These are phyloP conservation scores for Phrynocephalus versicolor DNA, from an alignment of 2,113 vertebrate genomes.

Conservation along the genomic window DNA sequence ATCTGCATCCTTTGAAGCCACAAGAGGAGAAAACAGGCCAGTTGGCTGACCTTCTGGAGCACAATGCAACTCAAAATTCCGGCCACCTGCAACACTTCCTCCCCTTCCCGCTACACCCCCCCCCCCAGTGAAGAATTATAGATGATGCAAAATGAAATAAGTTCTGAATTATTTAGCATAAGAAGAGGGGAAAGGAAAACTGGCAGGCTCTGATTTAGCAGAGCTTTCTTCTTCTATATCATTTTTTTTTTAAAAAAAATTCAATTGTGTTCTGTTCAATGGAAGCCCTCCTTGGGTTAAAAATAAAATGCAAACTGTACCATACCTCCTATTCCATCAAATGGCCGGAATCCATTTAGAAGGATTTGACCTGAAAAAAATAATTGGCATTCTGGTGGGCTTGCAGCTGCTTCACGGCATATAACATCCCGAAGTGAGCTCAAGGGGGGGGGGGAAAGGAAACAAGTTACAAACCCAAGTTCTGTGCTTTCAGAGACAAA, in stretches of 20 bases:
- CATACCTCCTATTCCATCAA: background rate
- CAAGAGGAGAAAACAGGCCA: fast-evolving
- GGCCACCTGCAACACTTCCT: background rate
- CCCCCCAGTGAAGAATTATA: conserved; percentile 1
- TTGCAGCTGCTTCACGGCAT: background rate
- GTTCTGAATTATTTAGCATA: conserved; percentile 12
- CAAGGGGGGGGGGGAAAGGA: background rate
- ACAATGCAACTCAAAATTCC: background rate
- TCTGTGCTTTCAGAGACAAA: too few relatives aligned
- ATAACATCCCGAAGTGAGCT: background rate
- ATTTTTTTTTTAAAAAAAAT: background rate
- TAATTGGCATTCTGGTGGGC: background rate
- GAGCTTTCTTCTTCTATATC: background rate
- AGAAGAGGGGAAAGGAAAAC: too few relatives aligned
- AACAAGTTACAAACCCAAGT: background rate
- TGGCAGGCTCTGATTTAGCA: background rate
- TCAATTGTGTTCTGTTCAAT: background rate
- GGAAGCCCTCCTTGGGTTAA: background rate
- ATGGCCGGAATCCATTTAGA: background rate
- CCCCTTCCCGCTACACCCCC: background rate
- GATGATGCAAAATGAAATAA: conserved; percentile 15
- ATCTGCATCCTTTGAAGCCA: background rate
- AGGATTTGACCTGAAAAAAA: background rate
- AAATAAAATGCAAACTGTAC: background rate
- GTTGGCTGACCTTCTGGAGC: conserved; percentile 7